phyloP scores from a whole-genome alignment of 2,797 vertebrate species.

The Xyrichtys novacula region DNA sequence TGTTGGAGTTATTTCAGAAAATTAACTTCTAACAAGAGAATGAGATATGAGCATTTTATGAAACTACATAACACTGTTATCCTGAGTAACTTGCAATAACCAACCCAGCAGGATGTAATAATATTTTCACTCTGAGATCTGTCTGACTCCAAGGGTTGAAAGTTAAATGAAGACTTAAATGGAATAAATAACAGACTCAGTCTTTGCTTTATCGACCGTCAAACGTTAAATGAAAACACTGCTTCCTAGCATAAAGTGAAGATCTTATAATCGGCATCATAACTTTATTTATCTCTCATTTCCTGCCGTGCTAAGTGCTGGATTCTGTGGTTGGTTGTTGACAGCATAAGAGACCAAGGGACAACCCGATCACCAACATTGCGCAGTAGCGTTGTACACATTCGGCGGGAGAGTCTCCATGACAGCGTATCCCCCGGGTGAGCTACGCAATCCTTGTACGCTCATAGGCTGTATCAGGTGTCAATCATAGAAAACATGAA shows the following conservation, averaged over 20 bases:
- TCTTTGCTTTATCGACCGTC: not conserved
- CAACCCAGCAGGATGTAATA: not conserved
- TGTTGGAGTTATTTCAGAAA: conserved; percentile 6
- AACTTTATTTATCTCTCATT: not conserved
- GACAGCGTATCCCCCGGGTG: too few relatives aligned
- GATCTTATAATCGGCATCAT: not conserved
- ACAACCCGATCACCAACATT: too few relatives aligned
- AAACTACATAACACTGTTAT: conserved; percentile 4
- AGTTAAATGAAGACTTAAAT: not conserved
- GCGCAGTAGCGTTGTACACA: too few relatives aligned
- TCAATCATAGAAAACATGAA: too few relatives aligned
- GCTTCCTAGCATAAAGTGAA: not conserved
- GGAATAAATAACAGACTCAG: not conserved
- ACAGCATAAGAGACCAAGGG: too few relatives aligned
- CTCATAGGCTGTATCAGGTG: too few relatives aligned
- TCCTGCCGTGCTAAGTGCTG: too few relatives aligned
- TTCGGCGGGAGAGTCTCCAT: too few relatives aligned
- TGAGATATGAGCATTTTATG: not conserved
- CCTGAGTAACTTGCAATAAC: conserved; percentile 1
- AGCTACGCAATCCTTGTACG: too few relatives aligned
- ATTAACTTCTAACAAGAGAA: not conserved
- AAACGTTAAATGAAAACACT: too few relatives aligned
- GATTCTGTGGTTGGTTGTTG: too few relatives aligned
- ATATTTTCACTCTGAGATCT: not conserved
- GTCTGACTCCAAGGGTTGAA: not conserved